These are phyloP conservation scores for Gopherus flavomarginatus DNA, from an alignment of 2,113 vertebrate species.

Conservation along the genomic window DNA sequence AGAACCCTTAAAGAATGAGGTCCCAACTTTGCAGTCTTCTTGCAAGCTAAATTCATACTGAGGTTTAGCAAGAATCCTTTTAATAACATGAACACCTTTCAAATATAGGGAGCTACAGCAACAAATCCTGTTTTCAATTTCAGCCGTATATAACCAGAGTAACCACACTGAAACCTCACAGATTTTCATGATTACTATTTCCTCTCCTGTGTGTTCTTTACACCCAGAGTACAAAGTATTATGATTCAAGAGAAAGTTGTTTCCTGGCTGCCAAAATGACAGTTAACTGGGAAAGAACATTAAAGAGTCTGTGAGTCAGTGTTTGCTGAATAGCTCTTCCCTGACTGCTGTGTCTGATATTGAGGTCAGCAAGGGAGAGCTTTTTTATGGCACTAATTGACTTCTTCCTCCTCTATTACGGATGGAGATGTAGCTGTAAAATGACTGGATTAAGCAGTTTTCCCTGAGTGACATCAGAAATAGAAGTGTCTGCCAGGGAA, in stretches of 20 bases:
- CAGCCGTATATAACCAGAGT: background rate
- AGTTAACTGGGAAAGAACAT: background rate
- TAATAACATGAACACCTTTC: background rate
- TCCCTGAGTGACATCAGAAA: background rate
- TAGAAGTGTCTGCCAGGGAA: background rate
- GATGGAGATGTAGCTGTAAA: background rate
- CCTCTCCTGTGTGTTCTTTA: background rate
- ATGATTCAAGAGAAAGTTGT: background rate
- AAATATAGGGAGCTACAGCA: background rate
- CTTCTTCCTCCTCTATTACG: background rate
- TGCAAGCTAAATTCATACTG: background rate
- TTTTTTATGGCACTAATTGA: slow-evolving; percentile 26
- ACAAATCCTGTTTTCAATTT: background rate
- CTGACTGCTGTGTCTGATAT: background rate
- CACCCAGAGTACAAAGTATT: background rate
- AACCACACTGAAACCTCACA: background rate
- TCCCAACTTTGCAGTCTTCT: background rate
- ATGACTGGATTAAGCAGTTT: slow-evolving; percentile 5
- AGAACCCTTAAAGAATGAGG: background rate
- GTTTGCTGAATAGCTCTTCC: background rate
- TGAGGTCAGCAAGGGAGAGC: background rate
- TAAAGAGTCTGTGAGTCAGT: background rate
- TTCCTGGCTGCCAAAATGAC: background rate
- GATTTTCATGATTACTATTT: background rate
- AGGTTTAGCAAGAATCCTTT: background rate